These are phyloP conservation scores for Aproaerema taeniolella DNA, from an alignment of 2,888 invertebrate genomes.

Conservation along the genomic window DNA sequence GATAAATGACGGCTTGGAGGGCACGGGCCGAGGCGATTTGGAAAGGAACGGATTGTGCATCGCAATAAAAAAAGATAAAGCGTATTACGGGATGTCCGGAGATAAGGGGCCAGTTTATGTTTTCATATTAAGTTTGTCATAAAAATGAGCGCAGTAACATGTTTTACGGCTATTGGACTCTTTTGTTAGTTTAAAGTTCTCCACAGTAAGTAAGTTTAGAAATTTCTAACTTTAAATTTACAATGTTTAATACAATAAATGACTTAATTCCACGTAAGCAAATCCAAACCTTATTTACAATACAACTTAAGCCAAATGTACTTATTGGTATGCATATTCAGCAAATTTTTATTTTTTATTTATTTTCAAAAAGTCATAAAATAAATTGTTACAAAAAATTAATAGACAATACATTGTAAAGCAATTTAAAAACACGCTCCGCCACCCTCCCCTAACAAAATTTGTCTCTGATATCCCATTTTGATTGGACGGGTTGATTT, in stretches of 20 bases:
- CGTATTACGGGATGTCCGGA: conserved; percentile 61
- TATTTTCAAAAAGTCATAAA: not conserved
- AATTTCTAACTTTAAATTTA: conserved; percentile 9
- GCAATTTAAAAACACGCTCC: conserved; percentile 69
- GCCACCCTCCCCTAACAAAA: conserved; percentile 61
- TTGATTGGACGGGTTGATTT: conserved; percentile 74
- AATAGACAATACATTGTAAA: conserved; percentile 65
- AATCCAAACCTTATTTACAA: no score
- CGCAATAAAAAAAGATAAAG: conserved; percentile 59
- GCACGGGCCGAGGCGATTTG: conserved; percentile 30
- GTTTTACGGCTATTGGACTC: conserved; percentile 41
- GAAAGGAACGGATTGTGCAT: conserved; percentile 51
- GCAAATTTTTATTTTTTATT: not conserved
- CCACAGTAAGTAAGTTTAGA: conserved; percentile 17
- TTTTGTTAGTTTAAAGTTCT: conserved; percentile 35
- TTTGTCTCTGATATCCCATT: conserved; percentile 72
- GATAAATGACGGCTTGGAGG: conserved; percentile 25
- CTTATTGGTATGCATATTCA: no score
- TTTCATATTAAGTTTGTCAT: conserved; percentile 60
- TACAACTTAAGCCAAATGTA: no score
- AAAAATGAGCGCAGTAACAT: conserved; percentile 49
- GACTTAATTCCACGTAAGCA: not conserved
- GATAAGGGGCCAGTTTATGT: conserved; percentile 56
- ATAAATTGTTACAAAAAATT: conserved; percentile 36
- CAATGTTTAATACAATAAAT: not conserved